phyloP scores from a whole-genome alignment of 2,797 vertebrate species.

The Adelosebastes latens region DNA sequence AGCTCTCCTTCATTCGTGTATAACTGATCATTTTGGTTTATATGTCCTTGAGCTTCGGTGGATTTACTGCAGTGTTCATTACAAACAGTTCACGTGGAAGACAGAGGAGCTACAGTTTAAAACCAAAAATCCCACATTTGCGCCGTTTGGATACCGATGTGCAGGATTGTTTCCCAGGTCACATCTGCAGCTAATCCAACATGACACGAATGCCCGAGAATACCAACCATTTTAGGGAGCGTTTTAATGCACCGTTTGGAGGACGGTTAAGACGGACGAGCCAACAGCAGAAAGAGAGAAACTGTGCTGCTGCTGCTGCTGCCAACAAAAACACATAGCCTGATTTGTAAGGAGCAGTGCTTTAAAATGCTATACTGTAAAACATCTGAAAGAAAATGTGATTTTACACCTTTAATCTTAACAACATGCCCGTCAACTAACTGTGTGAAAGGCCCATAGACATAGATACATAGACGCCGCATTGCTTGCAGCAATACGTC shows the following conservation, averaged over 20 bases:
- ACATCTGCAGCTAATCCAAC: constrained; percentile 37
- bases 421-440: background rate
- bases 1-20: background rate
- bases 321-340: constrained; percentile 10
- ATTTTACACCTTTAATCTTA: background rate
- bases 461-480: no score
- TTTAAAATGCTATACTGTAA: background rate
- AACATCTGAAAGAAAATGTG: background rate
- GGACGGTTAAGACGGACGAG: background rate
- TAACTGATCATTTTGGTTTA: background rate
- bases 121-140: background rate
- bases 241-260: constrained; percentile 11
- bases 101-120: background rate
- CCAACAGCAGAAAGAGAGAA: background rate
- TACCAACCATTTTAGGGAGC: background rate
- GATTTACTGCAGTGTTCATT: background rate
- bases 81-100: background rate
- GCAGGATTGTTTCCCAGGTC: background rate
- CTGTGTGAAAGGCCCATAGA: no score
- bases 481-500: no score
- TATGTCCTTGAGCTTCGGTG: background rate
- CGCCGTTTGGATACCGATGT: background rate
- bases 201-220: constrained; percentile 7
- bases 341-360: background rate
- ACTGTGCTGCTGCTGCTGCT: background rate